Evolutionary conservation across 2,888 invertebrate species (phyloP).

Genomic region (Drosophila villosipedis): DNA sequence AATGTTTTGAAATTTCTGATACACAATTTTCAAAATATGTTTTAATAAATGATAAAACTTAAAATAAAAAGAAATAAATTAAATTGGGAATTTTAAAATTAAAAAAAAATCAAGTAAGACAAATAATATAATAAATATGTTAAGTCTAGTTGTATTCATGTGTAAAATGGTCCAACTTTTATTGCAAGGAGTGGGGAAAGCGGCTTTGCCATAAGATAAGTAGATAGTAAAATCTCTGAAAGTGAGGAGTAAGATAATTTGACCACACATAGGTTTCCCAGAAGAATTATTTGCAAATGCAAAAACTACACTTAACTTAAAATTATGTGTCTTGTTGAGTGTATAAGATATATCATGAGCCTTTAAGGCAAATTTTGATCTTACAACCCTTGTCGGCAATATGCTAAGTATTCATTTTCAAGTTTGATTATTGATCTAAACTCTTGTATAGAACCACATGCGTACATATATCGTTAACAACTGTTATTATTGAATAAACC

Average conservation of each 20-base stretch:
- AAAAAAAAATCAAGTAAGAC: no score
- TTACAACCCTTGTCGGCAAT: not conserved
- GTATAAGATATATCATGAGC: not conserved
- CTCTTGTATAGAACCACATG: not conserved
- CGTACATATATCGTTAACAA: not conserved
- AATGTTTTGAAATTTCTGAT: not conserved
- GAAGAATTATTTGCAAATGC: not conserved
- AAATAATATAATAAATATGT: not conserved
- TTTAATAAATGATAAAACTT: not conserved
- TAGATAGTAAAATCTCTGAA: not conserved
- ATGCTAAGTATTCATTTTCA: not conserved
- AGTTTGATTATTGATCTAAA: not conserved
- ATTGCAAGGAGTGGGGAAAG: not conserved
- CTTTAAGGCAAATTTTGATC: not conserved
- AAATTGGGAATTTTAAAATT: not conserved
- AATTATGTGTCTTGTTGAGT: not conserved
- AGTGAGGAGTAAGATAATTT: not conserved
- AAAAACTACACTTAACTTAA: not conserved
- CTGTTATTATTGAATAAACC: constrained; percentile 33
- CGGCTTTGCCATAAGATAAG: not conserved
- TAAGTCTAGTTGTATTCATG: not conserved
- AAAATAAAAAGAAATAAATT: not conserved
- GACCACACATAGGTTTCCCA: not conserved
- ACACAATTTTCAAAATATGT: not conserved
- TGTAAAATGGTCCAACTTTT: not conserved